Base-by-base conservation (phyloP, 2,113 vertebrate genomes). In the Nibea albiflora region DNA sequence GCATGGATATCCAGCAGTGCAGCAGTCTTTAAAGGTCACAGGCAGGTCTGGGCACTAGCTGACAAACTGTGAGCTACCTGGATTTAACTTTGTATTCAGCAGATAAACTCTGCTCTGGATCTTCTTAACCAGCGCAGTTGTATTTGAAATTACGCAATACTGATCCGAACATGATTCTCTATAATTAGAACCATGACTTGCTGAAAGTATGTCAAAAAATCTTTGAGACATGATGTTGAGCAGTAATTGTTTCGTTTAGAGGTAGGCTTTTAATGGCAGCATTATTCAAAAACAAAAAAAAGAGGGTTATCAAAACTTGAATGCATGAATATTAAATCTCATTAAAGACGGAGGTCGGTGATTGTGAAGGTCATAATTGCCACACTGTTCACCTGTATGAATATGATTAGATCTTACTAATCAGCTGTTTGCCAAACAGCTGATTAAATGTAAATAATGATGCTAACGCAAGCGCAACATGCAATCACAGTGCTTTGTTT, bases 111-210 rank as follows among this genome's bases (percentile, higher is more conserved):
- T n/a, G 14, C 10, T 31, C n/a, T 42, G 31, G 35, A 54, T 52
- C 24, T 53, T 62, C 26, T 69, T 19, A 53, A 60, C 26, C n/a
- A 42, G 14, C 4, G 6, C 19, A 60, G 28, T 39, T 74, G 16
- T 47, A 65, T n/a, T 54, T 52, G 8, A 65, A 56, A 31, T 83
- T 44, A 69, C 24, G 47, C 75, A 82, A 79, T 17, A 24, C 56
- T 19, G 26, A 42, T 72, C 54, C 50, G 14, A 56, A 60, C 24
- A 78, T 61, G 58, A 39, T 57, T 6, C 20, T 54, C 24, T 71
- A 70, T 84, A 81, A 68, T 85, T 63, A 53, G 42, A 82, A 81
- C 78, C 71, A 81, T 57, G 56, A 35, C 74, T 75, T 68, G n/a
- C n/a, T 31, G 46, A 77, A 77, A 76, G 58, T 49, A 0, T 72